These are phyloP conservation scores for Paraplagusia blochii DNA, from an alignment of 2,113 vertebrate species.

Conservation along the genomic window DNA sequence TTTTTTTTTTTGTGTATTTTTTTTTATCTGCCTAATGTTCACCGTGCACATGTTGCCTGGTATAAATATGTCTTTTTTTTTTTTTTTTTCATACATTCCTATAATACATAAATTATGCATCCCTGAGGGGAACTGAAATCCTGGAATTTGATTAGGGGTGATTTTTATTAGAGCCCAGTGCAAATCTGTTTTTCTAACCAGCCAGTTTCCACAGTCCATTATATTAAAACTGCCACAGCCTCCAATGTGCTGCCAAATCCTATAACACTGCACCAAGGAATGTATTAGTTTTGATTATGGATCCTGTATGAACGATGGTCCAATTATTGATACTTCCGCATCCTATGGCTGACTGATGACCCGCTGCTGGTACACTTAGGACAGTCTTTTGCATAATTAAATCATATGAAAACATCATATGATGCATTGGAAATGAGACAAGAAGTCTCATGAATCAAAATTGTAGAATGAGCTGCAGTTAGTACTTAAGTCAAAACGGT, in stretches of 20 bases:
- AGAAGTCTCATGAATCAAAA: background rate
- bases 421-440: background rate
- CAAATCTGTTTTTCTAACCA: constrained; percentile 23
- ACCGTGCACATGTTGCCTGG: constrained; percentile 9
- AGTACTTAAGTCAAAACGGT: no score
- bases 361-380: background rate
- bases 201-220: constrained; percentile 11
- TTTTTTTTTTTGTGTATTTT: no score
- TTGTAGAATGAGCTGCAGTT: background rate
- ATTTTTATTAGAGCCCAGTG: constrained; percentile 23
- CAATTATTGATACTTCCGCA: background rate
- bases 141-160: constrained; percentile 17
- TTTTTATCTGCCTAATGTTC: no score
- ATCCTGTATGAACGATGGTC: background rate
- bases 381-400: background rate
- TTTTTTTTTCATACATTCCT: background rate
- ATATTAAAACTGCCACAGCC: constrained; percentile 7
- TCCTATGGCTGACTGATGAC: background rate
- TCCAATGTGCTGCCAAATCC: constrained; percentile 4
- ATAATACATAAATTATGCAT: constrained; percentile 12
- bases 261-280: constrained; percentile 10
- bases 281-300: constrained; percentile 1
- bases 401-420: background rate
- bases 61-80: constrained; percentile 3
- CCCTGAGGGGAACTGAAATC: background rate